These are phyloP conservation scores for Micrastur ruficollis DNA, from an alignment of 2,797 vertebrate genomes.

Conservation along the genomic window DNA sequence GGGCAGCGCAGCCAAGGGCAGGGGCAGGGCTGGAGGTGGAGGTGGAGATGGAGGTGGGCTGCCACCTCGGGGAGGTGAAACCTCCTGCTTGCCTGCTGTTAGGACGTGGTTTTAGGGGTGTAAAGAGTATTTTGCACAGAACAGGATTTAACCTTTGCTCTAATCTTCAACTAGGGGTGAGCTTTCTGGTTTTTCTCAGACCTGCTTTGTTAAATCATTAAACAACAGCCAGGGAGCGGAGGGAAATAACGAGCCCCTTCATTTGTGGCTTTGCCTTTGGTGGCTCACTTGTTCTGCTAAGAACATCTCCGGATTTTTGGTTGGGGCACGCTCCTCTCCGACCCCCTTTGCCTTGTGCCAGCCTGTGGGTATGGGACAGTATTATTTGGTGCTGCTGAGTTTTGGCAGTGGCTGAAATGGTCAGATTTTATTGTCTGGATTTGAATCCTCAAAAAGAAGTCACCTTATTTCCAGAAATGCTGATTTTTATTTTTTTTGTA, in stretches of 20 bases:
- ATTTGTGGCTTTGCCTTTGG: not conserved
- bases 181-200: constrained; percentile 9
- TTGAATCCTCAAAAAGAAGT: no score
- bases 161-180: constrained; percentile 35
- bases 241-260: not conserved
- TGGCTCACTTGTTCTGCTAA: not conserved
- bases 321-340: not conserved
- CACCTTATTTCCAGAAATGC: not conserved
- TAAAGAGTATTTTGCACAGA: constrained; percentile 30
- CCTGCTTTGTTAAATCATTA: constrained; percentile 70
- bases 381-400: not conserved
- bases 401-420: not conserved
- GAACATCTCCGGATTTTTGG: no score
- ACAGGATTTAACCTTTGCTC: constrained; percentile 73
- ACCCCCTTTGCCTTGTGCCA: not conserved
- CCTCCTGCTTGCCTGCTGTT: not conserved
- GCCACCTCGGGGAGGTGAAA: not conserved
- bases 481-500: no score
- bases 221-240: constrained; percentile 9
- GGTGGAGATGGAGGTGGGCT: not conserved
- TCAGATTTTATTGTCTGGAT: not conserved
- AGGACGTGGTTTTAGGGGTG: not conserved
- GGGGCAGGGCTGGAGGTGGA: not conserved
- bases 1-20: not conserved
- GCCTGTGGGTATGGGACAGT: not conserved